Percentiles rank a stretch among this genome's conserved stretches.
These are phyloP conservation scores for Trissonchulus latispiculum DNA, from an alignment of 2,888 invertebrate genomes.

Conservation along the genomic window DNA sequence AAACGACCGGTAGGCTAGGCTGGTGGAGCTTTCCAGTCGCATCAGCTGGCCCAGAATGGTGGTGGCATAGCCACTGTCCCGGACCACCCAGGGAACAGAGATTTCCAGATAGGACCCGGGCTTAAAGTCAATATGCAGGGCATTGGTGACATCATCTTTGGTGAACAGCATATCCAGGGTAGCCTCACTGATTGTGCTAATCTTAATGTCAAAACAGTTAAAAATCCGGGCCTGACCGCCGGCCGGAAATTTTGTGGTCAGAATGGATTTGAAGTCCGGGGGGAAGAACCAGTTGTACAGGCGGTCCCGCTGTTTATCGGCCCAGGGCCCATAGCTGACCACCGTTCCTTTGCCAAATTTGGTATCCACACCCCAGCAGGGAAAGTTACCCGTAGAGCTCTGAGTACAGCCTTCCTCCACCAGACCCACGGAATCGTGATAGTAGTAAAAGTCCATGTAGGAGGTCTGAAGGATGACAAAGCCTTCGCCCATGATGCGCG, in stretches of 20 bases:
- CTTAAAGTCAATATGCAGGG: conserved; percentile 85
- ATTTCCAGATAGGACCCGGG: conserved; percentile 91
- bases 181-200: conserved; percentile 80
- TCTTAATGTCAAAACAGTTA: conserved; percentile 79
- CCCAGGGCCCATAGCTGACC: conserved; percentile 98
- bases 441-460: conserved; percentile 84
- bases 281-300: conserved; percentile 93
- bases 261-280: conserved; percentile 40
- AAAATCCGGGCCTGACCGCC: conserved; percentile 73
- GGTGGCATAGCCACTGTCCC: conserved; percentile 74
- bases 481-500: conserved; percentile 93
- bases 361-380: conserved; percentile 88
- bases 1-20: conserved; percentile 79
- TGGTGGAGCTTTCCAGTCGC: conserved; percentile 88
- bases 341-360: conserved; percentile 67
- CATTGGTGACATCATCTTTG: conserved; percentile 77
- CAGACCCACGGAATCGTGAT: conserved; percentile 86
- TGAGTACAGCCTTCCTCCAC: neutral
- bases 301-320: conserved; percentile 87
- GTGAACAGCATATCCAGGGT: conserved; percentile 92
- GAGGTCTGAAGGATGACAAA: conserved; percentile 93
- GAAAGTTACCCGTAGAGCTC: conserved; percentile 48
- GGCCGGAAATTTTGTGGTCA: conserved; percentile 52
- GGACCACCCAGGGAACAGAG: conserved; percentile 85
- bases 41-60: conserved; percentile 84